Evolutionary conservation across 2,888 invertebrate species (phyloP).

Genomic region (Chrysotoxum bicinctum): DNA sequence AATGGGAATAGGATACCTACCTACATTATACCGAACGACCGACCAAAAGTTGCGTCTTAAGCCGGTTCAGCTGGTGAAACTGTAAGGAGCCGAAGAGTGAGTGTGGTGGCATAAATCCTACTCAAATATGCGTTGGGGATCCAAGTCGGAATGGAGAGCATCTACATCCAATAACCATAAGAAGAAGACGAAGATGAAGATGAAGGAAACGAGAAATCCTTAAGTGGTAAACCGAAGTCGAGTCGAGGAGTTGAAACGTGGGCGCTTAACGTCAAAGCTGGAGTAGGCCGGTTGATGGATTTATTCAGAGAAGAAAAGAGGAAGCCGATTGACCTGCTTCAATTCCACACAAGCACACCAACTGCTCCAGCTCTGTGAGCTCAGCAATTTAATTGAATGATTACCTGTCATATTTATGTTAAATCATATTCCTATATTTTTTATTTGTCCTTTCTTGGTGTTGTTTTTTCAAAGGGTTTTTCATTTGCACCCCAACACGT

Average conservation of each 20-base stretch:
- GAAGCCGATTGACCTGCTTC: constrained; percentile 60
- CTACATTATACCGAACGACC: neutral
- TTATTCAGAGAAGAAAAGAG: neutral
- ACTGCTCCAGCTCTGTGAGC: neutral
- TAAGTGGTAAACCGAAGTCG: constrained; percentile 51
- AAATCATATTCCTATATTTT: constrained; percentile 29
- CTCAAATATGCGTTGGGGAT: constrained; percentile 62
- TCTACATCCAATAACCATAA: constrained; percentile 8
- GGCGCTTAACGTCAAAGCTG: constrained; percentile 64
- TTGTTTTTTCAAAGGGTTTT: constrained; percentile 46
- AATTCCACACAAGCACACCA: constrained; percentile 13
- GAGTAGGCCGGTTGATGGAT: constrained; percentile 40
- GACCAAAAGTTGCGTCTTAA: constrained; percentile 66
- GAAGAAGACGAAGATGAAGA: neutral
- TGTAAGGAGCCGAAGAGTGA: constrained; percentile 15
- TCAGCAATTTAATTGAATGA: constrained; percentile 69
- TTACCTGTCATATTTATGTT: constrained; percentile 70
- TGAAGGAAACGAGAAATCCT: constrained; percentile 40
- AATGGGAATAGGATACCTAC: constrained; percentile 18
- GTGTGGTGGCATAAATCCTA: constrained; percentile 62
- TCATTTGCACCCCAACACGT: constrained; percentile 16
- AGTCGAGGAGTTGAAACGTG: too few species aligned
- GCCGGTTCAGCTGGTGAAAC: constrained; percentile 63
- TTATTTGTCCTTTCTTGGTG: constrained; percentile 12
- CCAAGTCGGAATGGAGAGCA: neutral